Conservation (phyloP, 2,113 vertebrate species). For the Seriola dumerili region DNA sequence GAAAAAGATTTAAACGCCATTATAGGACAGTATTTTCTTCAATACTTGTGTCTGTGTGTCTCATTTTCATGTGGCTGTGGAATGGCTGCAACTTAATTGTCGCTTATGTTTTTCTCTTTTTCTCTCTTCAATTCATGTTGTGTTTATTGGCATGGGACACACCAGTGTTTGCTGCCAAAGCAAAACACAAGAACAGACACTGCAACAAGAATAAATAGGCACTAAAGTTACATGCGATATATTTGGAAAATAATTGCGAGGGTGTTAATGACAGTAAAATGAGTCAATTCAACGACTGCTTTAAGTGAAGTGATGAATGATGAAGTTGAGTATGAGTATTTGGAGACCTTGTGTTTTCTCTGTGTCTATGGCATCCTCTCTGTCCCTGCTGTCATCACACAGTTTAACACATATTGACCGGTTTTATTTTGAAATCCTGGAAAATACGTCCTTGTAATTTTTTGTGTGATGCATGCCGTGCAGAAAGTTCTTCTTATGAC, state of each 20-base stretch:
- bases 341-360: neutral
- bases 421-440: slow-evolving; percentile 5
- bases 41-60: neutral
- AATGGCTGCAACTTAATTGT: slow-evolving; percentile 1
- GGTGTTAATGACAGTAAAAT: neutral
- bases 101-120: neutral
- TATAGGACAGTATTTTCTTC: neutral
- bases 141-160: neutral
- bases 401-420: neutral
- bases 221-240: neutral
- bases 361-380: neutral
- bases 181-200: slow-evolving; percentile 4
- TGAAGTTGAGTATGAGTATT: neutral
- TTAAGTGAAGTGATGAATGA: neutral
- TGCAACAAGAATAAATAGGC: neutral
- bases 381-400: neutral
- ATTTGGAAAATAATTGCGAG: neutral
- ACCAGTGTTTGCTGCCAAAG: slow-evolving; percentile 4
- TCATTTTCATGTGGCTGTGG: neutral
- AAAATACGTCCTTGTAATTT: neutral
- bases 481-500: neutral
- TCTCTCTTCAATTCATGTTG: neutral
- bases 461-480: neutral
- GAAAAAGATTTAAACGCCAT: neutral
- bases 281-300: neutral